Evolutionary conservation across 2,113 vertebrate species (phyloP).

Genomic region (Pionites leucogaster): DNA sequence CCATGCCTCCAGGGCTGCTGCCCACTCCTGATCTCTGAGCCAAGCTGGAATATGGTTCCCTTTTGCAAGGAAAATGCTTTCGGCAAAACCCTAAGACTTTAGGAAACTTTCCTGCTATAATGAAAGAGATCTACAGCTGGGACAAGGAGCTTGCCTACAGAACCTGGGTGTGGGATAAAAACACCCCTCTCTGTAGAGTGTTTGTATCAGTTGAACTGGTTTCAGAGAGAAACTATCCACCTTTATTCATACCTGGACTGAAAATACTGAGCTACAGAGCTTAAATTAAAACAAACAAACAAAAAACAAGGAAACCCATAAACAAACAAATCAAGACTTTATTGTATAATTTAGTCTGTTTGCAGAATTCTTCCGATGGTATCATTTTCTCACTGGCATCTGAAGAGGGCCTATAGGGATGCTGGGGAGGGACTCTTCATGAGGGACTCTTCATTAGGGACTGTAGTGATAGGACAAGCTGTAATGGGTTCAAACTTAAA

Average conservation of each 20-base stretch:
- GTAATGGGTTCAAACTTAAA: too few relatives aligned
- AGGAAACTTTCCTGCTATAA: neutral
- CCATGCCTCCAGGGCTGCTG: rapidly evolving
- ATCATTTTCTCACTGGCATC: neutral
- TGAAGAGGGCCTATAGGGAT: too few relatives aligned
- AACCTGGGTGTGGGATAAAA: neutral
- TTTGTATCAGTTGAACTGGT: rapidly evolving
- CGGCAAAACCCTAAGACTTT: neutral
- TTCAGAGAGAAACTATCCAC: rapidly evolving
- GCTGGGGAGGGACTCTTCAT: too few relatives aligned
- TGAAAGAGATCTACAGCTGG: rapidly evolving
- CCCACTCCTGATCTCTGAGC: too few relatives aligned
- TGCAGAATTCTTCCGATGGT: neutral
- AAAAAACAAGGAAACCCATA: neutral
- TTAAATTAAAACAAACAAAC: neutral
- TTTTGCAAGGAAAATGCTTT: neutral
- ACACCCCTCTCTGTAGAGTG: neutral
- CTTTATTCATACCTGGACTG: rapidly evolving
- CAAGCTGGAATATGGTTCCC: rapidly evolving
- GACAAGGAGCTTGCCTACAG: rapidly evolving
- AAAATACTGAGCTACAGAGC: neutral
- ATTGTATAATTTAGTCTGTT: neutral
- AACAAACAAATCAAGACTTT: neutral
- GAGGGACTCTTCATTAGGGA: too few relatives aligned
- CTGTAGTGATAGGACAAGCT: too few relatives aligned